Base-by-base conservation (phyloP, 2,113 vertebrate species). In the Grallaria varia region DNA sequence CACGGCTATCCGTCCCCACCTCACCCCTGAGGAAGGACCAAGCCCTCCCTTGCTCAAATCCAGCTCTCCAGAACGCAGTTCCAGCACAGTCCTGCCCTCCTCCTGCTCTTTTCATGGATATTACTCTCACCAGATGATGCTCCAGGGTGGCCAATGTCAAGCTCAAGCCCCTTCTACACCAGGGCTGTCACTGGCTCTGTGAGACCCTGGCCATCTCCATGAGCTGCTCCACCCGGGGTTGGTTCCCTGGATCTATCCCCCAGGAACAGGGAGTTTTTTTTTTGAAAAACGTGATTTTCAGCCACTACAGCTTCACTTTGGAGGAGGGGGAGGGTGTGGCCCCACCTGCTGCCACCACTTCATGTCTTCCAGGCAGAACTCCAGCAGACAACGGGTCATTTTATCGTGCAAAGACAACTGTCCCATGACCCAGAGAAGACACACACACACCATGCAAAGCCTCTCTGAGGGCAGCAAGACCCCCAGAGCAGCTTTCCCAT, bases 361-460 rank as follows among this genome's bases (percentile, higher is more conserved):
- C 1, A 11, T 4, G 9, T 4, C 39, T 55, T 30, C 7, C 12
- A 45, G 53, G 69, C 31, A 72, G 27, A 30, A 11, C 12, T 49
- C 22, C 39, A 42, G 40, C 11, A 11, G 52, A 6, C 18, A 17
- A 17, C 1, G 27, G 9, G 20, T 8, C 14, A 23, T 4, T 20
- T 39, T 40, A 3, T 2, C 0, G 1, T 24, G 33, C 44, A 52
- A 44, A 58, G 24, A 58, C 24, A 44, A 27, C 24, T 3, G 6
- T 12, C 6, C 10, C 67, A 2, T 0, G 20, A 20, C 10, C 56
- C 50, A 31, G 37, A 56, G 42, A 39, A 13, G 28, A 23, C n/a
- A 19, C 55, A 47, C 55, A 47, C 17, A 28, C 18, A n/a, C 68
- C 25, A 13, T 2, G 21, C 19, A 33, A 40, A 55, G 14, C 35